Evolutionary conservation across 2,888 invertebrate species (phyloP), one percentile per base, ranked within the genome.

Genomic region (Allacma fusca): DNA sequence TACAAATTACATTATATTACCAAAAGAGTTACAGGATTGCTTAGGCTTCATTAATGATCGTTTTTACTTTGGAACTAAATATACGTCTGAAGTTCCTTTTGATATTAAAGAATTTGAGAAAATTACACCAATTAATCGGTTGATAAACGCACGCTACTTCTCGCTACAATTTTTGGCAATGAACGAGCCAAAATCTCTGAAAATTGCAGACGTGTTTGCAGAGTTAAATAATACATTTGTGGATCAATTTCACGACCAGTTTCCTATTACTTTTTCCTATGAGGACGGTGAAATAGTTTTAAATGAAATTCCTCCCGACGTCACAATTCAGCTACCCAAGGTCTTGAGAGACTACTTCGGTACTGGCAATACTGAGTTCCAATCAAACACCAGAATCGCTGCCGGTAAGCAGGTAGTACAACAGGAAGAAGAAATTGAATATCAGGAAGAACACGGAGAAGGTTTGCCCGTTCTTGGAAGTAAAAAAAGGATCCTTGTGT

Each of bases 351-450:
- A 24, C 12, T 62, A 24, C 23, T 62, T 62, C 23, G 62, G 62
- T 23, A 21, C 23, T 62, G 9, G 7, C 24, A 21, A 4, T 12
- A n/a, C 9, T 24, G 62, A 24, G 16, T 62, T 62, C 62, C 9
- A 12, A 26, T 23, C 19, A 4, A 16, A 16, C 13, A 24, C 62
- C 9, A 23, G 26, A 23, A 4, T 9, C 13, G 23, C 62, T 4
- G 62, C 62, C 16, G 24, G 62, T 12, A 4, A 62, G 16, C 24
- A 26, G 7, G 24, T 62, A 9, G 24, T 62, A 2, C 29, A 67
- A 29, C 9, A 67, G 28, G 67, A 67, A n/a, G 34, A 67, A 28
- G 29, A 29, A n/a, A 67, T 67, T 34, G 67, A 67, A n/a, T 26
- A 16, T 19, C 50, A 16, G 2, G 67, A 67, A 29, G 67, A 67